These are phyloP conservation scores for Leptodactylus fuscus DNA, from an alignment of 2,113 vertebrate species.

Conservation along the genomic window DNA sequence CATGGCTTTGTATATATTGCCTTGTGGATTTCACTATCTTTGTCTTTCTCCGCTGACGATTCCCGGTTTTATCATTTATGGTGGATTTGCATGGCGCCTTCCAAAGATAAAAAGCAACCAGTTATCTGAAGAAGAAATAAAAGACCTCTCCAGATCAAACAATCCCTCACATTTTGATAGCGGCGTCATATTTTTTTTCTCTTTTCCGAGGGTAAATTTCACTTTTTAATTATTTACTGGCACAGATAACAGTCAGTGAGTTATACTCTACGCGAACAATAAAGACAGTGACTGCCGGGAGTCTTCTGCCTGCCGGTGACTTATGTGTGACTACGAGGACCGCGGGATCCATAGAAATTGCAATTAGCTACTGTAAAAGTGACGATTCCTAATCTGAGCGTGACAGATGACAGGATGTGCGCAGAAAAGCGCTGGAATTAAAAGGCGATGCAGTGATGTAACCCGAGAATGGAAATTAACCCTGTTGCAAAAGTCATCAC, in stretches of 20 bases:
- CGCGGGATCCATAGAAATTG: background rate
- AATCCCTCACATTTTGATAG: background rate
- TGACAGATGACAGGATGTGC: background rate
- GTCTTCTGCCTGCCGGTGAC: background rate
- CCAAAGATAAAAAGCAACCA: background rate
- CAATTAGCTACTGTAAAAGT: constrained; percentile 27
- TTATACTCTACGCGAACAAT: background rate
- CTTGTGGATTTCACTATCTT: background rate
- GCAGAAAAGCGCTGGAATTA: background rate
- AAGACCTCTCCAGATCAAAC: background rate
- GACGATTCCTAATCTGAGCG: background rate
- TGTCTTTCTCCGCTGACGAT: background rate
- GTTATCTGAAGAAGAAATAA: background rate
- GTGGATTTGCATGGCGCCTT: background rate
- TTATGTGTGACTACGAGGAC: background rate
- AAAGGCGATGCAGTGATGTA: background rate
- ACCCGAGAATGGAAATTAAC: background rate
- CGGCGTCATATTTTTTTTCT: too few species aligned
- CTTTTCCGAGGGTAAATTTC: background rate
- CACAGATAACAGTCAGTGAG: background rate
- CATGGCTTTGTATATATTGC: background rate
- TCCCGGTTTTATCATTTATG: background rate
- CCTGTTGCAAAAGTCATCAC: background rate
- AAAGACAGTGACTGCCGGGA: background rate
- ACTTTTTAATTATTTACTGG: constrained; percentile 28